Conservation (phyloP, 2,113 vertebrate species). For the Pongo abelii region DNA sequence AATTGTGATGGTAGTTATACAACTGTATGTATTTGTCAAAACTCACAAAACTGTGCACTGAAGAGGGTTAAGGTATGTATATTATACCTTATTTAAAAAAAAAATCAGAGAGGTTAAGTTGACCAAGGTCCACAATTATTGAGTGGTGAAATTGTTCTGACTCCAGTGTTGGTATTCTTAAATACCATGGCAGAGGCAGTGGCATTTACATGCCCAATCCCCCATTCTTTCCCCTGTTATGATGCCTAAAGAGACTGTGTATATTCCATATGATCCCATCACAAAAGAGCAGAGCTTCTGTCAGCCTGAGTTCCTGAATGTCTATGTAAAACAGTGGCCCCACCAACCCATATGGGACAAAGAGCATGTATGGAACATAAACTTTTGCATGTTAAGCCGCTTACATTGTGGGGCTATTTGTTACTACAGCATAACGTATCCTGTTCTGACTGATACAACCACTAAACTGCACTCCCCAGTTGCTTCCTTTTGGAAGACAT, state of each 20-base stretch:
- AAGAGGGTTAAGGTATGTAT: not conserved
- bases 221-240: not conserved
- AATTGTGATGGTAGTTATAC: not conserved
- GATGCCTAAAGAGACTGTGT: not conserved
- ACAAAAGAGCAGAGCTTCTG: not conserved
- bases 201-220: fast-evolving
- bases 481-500: not conserved
- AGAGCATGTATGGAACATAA: too few relatives aligned
- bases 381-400: not conserved
- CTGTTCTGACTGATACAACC: not conserved
- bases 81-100: not conserved
- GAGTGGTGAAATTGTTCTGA: not conserved
- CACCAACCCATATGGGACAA: not conserved
- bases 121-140: not conserved
- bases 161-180: not conserved
- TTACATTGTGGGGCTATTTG: not conserved
- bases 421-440: not conserved
- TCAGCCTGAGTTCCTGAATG: not conserved
- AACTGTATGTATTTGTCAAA: not conserved
- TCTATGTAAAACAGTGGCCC: not conserved
- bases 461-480: not conserved
- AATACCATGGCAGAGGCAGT: not conserved
- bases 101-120: not conserved
- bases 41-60: not conserved
- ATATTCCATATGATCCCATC: not conserved